phyloP scores from a whole-genome alignment of 2,113 vertebrate species.

The Telmatochromis sp. region DNA sequence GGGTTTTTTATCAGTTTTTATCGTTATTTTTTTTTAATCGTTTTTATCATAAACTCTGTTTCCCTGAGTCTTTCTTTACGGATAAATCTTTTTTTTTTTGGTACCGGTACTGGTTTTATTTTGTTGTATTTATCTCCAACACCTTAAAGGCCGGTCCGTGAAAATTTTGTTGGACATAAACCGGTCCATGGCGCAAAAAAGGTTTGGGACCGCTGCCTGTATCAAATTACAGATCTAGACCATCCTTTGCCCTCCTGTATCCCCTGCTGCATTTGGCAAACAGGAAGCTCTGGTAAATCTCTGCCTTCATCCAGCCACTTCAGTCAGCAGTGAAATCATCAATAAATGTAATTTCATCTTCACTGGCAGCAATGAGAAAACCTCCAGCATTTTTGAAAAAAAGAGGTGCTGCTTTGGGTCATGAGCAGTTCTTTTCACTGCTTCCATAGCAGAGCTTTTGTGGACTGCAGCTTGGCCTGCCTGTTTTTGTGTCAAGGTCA shows the following conservation, averaged over 20 bases:
- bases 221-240: neutral
- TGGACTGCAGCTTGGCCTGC: neutral
- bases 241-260: neutral
- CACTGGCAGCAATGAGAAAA: neutral
- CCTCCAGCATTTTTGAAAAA: neutral
- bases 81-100: neutral
- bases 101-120: neutral
- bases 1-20: neutral
- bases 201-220: neutral
- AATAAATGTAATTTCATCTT: neutral
- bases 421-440: neutral
- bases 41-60: neutral
- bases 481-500: neutral
- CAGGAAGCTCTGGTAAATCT: neutral
- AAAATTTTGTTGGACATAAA: neutral
- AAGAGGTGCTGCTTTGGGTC: neutral
- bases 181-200: neutral
- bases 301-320: neutral
- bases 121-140: neutral
- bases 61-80: neutral
- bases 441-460: neutral
- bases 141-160: neutral
- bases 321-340: neutral
- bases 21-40: rapidly evolving
- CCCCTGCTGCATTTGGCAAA: neutral